Base-by-base conservation (phyloP, 1,140 invertebrate species). In the Tachypleus tridentatus region DNA sequence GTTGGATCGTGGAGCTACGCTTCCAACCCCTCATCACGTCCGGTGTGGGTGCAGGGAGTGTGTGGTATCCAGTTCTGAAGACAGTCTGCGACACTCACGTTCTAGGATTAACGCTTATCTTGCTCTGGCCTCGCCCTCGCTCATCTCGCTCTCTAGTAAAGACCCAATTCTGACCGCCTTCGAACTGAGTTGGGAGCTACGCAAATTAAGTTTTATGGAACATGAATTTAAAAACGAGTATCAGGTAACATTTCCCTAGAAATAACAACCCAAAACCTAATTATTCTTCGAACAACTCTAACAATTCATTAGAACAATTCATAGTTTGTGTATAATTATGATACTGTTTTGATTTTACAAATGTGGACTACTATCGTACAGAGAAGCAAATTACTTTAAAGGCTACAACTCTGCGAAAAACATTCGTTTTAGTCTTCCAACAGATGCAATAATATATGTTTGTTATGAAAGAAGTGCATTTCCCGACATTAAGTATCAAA, bases 111-210 rank as follows among this genome's bases (percentile, higher is more conserved):
- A 96, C 80, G 90, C 92, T 4, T 96, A 94, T 78, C 80, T 91
- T 58, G 93, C 94, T 0, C 78, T 97, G 65, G 92, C 93, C 29
- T 93, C 89, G 67, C 93, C 94, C 1, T 93, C 90, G n/a, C 83
- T 95, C 60, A 93, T 96, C 72, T 88, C 89, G 5, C 82, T 98
- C 8, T 94, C 91, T 62, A 93, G 90, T 70, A 96, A 96, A 77
- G 96, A 98, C 79, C 95, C 95, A 9, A 97, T 98, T 67, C 81
- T 98, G 62, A 97, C 94, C 3, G 93, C 95, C 51, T 98, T 98
- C 77, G 93, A 98, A 78, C 83, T 98, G 29, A 95, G 92, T 61
- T 97, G 93, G 91, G 94, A 98, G 77, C 81, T 98, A 60, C 83
- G 93, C 57, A 83, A 93, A 62, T 83, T 98, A 48, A 93, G 91